Percentiles rank a stretch among this genome's conserved stretches.
These are phyloP conservation scores for Parapsyche elsis DNA, from an alignment of 1,140 invertebrate species.

Conservation along the genomic window DNA sequence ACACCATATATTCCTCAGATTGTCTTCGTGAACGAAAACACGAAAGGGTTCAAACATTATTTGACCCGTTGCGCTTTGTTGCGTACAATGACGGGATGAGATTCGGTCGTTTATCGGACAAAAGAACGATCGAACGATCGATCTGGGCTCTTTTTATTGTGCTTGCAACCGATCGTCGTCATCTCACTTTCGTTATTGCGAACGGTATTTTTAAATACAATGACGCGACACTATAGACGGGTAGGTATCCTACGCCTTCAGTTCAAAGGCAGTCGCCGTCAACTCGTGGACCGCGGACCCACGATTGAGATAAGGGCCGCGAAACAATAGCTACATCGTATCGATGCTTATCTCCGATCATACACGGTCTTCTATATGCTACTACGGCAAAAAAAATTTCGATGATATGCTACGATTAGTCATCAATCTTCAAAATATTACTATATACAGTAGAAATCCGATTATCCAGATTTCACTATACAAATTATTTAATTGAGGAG, in stretches of 20 bases:
- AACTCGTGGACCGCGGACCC: too few relatives aligned
- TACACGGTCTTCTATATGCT: background rate
- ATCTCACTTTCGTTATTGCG: conserved; percentile 52
- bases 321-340: conserved; percentile 5
- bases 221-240: conserved; percentile 46
- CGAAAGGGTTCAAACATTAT: background rate
- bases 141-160: background rate
- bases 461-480: too few relatives aligned
- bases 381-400: conserved; percentile 6
- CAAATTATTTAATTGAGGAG: too few relatives aligned
- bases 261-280: conserved; percentile 1
- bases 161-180: conserved; percentile 1
- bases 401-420: background rate
- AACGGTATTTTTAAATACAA: conserved; percentile 54
- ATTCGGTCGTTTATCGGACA: conserved; percentile 25
- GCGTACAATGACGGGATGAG: conserved; percentile 12
- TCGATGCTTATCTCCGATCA: conserved; percentile 5
- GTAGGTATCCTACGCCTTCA: background rate
- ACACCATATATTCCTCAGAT: background rate
- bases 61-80: conserved; percentile 30
- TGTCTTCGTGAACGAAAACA: background rate
- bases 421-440: conserved; percentile 8
- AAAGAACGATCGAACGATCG: conserved; percentile 16
- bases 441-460: too few relatives aligned
- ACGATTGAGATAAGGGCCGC: conserved; percentile 4